Conservation (phyloP, 1,140 invertebrate species). For the Lasioglossum albipes region DNA sequence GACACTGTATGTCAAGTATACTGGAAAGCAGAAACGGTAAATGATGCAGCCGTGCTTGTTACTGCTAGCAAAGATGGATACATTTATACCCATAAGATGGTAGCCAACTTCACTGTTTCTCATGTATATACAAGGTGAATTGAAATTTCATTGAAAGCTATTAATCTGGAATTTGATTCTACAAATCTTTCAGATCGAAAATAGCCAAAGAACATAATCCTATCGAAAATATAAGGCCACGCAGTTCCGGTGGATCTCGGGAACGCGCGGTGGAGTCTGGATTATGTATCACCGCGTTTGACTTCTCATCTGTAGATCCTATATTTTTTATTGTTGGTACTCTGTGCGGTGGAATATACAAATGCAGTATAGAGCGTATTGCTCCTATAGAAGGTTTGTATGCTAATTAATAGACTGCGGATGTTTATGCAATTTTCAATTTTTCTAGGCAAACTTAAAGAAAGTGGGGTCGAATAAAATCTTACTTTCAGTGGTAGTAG, state of each 20-base stretch:
- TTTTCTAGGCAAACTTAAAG: too few relatives aligned
- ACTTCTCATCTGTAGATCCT: slow-evolving; percentile 72
- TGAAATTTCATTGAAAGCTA: background rate
- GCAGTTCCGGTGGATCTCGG: slow-evolving; percentile 72
- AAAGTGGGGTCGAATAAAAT: too few relatives aligned
- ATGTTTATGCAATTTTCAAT: too few relatives aligned
- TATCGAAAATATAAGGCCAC: slow-evolving; percentile 71
- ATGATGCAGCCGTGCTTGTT: slow-evolving; percentile 69
- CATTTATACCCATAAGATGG: slow-evolving; percentile 72
- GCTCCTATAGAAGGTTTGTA: slow-evolving; percentile 67
- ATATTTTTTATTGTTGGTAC: slow-evolving; percentile 76
- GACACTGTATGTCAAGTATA: slow-evolving; percentile 73
- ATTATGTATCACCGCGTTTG: slow-evolving; percentile 75
- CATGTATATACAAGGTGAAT: slow-evolving; percentile 68
- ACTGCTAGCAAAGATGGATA: slow-evolving; percentile 75
- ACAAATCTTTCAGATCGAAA: slow-evolving; percentile 68
- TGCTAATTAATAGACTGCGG: background rate
- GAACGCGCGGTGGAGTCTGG: slow-evolving; percentile 76
- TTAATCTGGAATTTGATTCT: background rate
- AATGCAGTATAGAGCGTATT: slow-evolving; percentile 71
- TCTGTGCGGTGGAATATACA: slow-evolving; percentile 76
- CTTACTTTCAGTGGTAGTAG: too few relatives aligned
- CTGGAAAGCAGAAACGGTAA: slow-evolving; percentile 71
- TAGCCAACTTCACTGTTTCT: slow-evolving; percentile 70
- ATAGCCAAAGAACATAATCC: slow-evolving; percentile 76